Conservation (phyloP, 1,140 invertebrate genomes). For the Belonocnema kinseyi region DNA sequence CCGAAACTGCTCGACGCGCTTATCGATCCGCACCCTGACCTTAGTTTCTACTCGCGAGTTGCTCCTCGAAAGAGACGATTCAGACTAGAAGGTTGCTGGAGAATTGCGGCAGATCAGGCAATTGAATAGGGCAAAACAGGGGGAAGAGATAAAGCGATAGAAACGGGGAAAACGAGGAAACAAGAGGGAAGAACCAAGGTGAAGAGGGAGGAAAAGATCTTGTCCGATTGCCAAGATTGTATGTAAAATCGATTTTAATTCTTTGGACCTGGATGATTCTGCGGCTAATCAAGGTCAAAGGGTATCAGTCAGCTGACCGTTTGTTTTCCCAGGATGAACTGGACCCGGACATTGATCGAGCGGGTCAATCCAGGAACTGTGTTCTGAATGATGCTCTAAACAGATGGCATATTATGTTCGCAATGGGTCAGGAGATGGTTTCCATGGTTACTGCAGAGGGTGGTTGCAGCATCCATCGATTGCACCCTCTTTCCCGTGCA, state of each 20-base stretch:
- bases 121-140: background rate
- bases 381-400: background rate
- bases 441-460: slow-evolving; percentile 66
- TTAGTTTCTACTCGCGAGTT: slow-evolving; percentile 43
- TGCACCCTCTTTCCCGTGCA: slow-evolving; percentile 45
- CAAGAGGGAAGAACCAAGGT: background rate
- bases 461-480: slow-evolving; percentile 51
- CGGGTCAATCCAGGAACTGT: slow-evolving; percentile 34
- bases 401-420: slow-evolving; percentile 32
- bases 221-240: slow-evolving; percentile 37
- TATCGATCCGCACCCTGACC: slow-evolving; percentile 57
- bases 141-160: background rate
- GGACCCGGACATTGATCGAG: slow-evolving; percentile 35
- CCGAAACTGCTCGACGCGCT: slow-evolving; percentile 15
- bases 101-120: background rate
- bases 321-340: slow-evolving; percentile 35
- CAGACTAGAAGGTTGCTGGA: slow-evolving; percentile 3
- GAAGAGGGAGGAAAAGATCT: slow-evolving; percentile 37
- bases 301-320: slow-evolving; percentile 10
- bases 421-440: slow-evolving; percentile 65
- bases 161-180: background rate
- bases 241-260: background rate
- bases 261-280: background rate
- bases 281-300: background rate
- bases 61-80: slow-evolving; percentile 5